phyloP scores from a whole-genome alignment of 2,113 vertebrate species.

The Xyrauchen texanus region DNA sequence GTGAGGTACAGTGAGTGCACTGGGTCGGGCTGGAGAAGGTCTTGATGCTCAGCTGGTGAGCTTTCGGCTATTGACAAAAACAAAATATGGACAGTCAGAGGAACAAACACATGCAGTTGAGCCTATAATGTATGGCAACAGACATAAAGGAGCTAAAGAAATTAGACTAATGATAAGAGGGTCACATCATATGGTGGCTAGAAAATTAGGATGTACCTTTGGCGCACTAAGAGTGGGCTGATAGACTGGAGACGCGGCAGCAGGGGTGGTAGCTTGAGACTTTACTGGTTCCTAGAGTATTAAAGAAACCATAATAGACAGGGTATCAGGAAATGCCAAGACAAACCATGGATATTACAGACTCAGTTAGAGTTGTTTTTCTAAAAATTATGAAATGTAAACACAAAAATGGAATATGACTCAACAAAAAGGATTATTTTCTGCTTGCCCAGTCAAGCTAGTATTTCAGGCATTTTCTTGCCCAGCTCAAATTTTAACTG shows the following conservation, averaged over 20 bases:
- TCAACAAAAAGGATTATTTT: too few species aligned
- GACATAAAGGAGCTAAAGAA: not conserved
- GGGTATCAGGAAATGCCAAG: too few species aligned
- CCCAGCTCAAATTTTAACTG: too few species aligned
- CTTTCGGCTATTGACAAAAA: constrained; percentile 83
- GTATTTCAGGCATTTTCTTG: too few species aligned
- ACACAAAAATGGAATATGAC: too few species aligned
- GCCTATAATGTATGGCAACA: too few species aligned
- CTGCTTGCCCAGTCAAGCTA: too few species aligned
- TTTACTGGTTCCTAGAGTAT: constrained; percentile 80
- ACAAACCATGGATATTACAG: too few species aligned
- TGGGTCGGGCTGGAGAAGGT: constrained; percentile 92
- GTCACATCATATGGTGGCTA: constrained; percentile 3
- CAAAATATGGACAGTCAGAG: not conserved
- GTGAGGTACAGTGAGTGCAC: constrained; percentile 93
- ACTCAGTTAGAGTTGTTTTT: too few species aligned
- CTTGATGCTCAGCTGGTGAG: constrained; percentile 94
- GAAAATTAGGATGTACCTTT: constrained; percentile 79
- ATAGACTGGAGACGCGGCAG: constrained; percentile 76
- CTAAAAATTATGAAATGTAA: too few species aligned
- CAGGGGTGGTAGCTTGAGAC: constrained; percentile 70
- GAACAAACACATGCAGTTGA: not conserved
- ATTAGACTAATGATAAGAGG: not conserved
- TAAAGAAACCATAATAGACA: constrained; percentile 24
- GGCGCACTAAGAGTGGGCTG: constrained; percentile 82